Base-by-base conservation (phyloP, 2,888 invertebrate genomes). In the Diploptera punctata region DNA sequence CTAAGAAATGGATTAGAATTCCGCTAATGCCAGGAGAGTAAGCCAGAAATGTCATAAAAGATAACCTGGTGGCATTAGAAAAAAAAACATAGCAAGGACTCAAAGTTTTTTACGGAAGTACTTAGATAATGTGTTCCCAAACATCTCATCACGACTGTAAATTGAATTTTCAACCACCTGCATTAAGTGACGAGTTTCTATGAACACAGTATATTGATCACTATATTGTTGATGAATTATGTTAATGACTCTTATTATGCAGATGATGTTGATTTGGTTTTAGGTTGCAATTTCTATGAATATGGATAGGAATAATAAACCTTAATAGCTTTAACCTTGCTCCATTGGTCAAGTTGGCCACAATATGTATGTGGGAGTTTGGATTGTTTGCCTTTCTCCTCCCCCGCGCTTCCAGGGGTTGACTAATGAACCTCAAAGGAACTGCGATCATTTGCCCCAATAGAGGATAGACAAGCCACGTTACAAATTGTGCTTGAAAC, bases 311-410 rank as follows among this genome's bases (percentile, higher is more conserved):
- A 57, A 57, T 57, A 29, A 31, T 57, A 57, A 29, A n/a, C 57
- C 57, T 57, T 57, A 57, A 57, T 57, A 31, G 29, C 2, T 5
- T 24, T 21, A 52, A 52, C 24, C 52, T 24, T 33, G 10, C 24
- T 24, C n/a, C 33, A 7, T 33, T 57, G 57, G 57, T 57, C 57
- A 57, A 57, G 57, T 47, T 47, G n/a, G 47, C 57, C 57, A 16
- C 57, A 31, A 29, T 29, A 29, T n/a, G 47, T 47, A 10, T 47
- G 47, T n/a, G 47, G 47, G 47, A n/a, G 47, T 47, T 57, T 9
- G 29, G 57, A 16, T 54, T 13, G 57, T 57, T 29, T 7, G 29
- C 57, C 57, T n/a, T 24, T 29, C 29, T 29, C 31, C 0, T 18
- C 57, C 47, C 47, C 21, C 16, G 5, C 29, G 2, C 7, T 19